phyloP scores from a whole-genome alignment of 1,140 invertebrate species.

The Matsumurasca onukii region DNA sequence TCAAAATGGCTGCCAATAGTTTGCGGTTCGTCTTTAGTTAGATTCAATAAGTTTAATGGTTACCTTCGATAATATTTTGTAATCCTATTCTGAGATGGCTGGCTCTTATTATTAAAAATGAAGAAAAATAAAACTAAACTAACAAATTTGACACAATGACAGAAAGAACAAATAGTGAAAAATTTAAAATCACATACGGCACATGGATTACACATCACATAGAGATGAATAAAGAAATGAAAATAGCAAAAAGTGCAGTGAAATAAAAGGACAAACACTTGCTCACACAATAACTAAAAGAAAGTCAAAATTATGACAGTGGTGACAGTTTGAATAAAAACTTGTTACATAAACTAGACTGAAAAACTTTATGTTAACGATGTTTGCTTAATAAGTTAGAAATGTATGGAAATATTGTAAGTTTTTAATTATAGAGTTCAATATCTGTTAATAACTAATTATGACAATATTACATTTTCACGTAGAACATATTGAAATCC shows the following conservation, averaged over 20 bases:
- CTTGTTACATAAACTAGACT: too few species aligned
- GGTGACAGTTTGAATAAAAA: conserved; percentile 15
- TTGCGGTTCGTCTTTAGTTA: conserved; percentile 8
- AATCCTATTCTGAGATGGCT: too few species aligned
- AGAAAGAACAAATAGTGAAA: conserved; percentile 32
- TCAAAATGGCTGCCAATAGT: conserved; percentile 46
- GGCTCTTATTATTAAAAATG: conserved; percentile 31
- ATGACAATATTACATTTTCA: too few species aligned
- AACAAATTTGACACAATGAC: conserved; percentile 41
- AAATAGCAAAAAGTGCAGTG: conserved; percentile 41
- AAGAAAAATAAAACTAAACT: conserved; percentile 40
- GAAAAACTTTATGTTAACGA: too few species aligned
- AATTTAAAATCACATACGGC: conserved; percentile 46
- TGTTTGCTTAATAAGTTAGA: too few species aligned
- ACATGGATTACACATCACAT: conserved; percentile 60
- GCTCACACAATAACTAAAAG: conserved; percentile 38
- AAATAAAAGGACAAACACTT: conserved; percentile 39
- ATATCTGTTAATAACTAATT: too few species aligned
- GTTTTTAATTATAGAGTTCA: too few species aligned
- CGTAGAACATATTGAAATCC: too few species aligned
- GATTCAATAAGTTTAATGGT: too few species aligned
- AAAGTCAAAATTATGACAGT: conserved; percentile 7
- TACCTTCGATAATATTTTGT: too few species aligned
- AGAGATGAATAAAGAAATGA: conserved; percentile 54
- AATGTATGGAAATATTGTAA: too few species aligned